Base-by-base conservation (phyloP, 2,888 invertebrate species). In the Anodontia alba region DNA sequence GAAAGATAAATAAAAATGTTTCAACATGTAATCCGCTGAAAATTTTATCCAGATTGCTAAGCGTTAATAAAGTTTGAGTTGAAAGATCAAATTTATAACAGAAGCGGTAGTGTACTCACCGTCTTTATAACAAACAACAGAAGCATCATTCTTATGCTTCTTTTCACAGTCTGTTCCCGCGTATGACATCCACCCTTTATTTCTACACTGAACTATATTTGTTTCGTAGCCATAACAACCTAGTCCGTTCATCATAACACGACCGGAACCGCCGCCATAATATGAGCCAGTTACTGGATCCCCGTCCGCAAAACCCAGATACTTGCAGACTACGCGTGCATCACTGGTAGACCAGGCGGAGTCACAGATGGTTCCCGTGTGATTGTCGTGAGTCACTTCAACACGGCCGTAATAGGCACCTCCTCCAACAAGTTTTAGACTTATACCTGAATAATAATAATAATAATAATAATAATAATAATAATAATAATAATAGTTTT, bases 291-390 rank as follows among this genome's bases (percentile, higher is more conserved):
- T 78, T 5, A 84, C 86, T 3, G 87, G 86, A 23, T 86, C 88
- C 0, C 89, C 92, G 54, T 90, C 91, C n/a, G 86, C 80, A 73
- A 86, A 92, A 26, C 89, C 89, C 17, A 90, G 77, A 46, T 81
- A 73, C 75, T 85, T 89, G 78, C 92, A 92, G 17, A 91, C 86
- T 2, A 90, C 89, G 5, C 84, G 79, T 0, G 92, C 91, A 76
- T 91, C 91, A 73, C 85, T 87, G 12, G 84, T 87, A 15, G 88
- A 88, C 87, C 91, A 90, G 10, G 84, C 78, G 54, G 88, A 83
- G 72, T 91, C 91, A 84, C 92, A 92, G 17, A 92, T 90, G 12
- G 89, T 90, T 31, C 91, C 90, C 26, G 84, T 82, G 31, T 83
- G 78, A 10, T 87, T 83, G 71, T 90, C 88, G 69, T 88, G 89